Evolutionary conservation across 2,888 invertebrate genomes (phyloP).

Genomic region (Thymelicus lineola): DNA sequence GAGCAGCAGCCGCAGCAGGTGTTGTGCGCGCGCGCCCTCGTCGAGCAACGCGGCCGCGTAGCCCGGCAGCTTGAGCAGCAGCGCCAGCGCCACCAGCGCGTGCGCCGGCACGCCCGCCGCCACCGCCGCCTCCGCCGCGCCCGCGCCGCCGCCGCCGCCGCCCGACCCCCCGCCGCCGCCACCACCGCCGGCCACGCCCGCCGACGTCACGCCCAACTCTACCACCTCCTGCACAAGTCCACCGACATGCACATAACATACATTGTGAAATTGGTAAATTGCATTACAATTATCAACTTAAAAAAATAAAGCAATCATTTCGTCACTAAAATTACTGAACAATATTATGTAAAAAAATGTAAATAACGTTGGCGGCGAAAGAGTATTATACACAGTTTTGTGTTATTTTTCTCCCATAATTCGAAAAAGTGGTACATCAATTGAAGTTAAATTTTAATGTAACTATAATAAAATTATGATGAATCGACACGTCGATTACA

Average conservation of each 20-base stretch:
- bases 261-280: not conserved
- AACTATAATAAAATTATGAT: no score
- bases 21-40: conserved; percentile 94
- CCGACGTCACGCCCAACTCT: conserved; percentile 61
- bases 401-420: no score
- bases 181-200: conserved; percentile 57
- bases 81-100: conserved; percentile 95
- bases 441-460: no score
- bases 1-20: conserved; percentile 93
- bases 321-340: no score
- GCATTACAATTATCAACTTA: not conserved
- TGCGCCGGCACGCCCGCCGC: conserved; percentile 91
- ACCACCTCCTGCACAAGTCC: conserved; percentile 62
- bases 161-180: conserved; percentile 64
- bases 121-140: conserved; percentile 62
- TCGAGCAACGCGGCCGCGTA: conserved; percentile 95
- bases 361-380: no score
- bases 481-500: no score
- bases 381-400: no score
- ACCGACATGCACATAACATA: not conserved
- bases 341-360: no score
- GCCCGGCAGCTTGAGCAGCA: conserved; percentile 94
- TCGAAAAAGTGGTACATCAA: no score
- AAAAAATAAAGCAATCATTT: no score
- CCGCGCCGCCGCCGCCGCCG: conserved; percentile 67